Base-by-base conservation (phyloP, 2,797 vertebrate species). In the Phylloscopus collybita region DNA sequence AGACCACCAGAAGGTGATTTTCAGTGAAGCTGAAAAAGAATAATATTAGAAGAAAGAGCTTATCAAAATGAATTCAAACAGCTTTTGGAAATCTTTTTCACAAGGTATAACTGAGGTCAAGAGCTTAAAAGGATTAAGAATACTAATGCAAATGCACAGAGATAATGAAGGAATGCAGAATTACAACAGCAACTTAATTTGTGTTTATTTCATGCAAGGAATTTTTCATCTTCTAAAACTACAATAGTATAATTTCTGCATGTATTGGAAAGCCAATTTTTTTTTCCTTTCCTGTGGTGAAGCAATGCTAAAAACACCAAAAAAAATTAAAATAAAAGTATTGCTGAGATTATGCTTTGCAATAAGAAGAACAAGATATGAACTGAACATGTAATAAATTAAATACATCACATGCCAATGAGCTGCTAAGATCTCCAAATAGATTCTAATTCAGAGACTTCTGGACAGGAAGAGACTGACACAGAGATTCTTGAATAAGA, bases 41-140 rank as follows among this genome's bases (percentile, higher is more conserved):
- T 17, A 66, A n/a, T 27, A 73, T 18, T 81, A 45, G 72, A 71
- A 69, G 17, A 51, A 64, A 67, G 26, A 14, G 30, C 53, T 90
- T 91, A 91, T 71, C 80, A 71, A 74, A 32, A 51, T 17, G 30
- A 72, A 61, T 44, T 12, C 13, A 88, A 92, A 86, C 49, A 84
- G 59, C 29, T 78, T 79, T 69, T 64, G 29, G 29, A 94, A 94
- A 88, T 86, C 38, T 88, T 88, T 78, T 54, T 74, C 66, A 80
- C 59, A 66, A 93, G 47, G 20, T 86, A 42, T 56, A 86, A 84
- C 71, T 27, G 44, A 92, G 60, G 83, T 64, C 83, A 93, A 86
- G 62, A 70, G 66, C 45, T 94, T 95, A 86, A 91, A 89, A 88
- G 56, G 36, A 92, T 90, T 92, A 86, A 72, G 85, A 88, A 66